phyloP scores from a whole-genome alignment of 2,113 vertebrate genomes.

The Phaetusa simplex region DNA sequence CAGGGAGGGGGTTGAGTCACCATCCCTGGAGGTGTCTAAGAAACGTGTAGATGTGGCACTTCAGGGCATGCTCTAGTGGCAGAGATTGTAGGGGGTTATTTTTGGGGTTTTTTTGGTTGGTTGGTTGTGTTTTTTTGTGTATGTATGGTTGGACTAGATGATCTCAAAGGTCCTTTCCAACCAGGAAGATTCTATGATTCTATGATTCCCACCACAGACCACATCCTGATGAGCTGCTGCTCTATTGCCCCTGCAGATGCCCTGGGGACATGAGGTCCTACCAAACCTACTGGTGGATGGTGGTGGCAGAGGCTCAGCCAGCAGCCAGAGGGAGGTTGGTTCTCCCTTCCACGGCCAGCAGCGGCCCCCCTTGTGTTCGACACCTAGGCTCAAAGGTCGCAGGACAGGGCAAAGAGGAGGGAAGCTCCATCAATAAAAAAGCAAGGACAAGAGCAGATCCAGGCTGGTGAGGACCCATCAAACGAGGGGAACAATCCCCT shows the following conservation, averaged over 20 bases:
- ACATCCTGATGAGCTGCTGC: not conserved
- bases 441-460: not conserved
- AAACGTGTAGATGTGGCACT: too few species aligned
- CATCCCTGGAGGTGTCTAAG: too few species aligned
- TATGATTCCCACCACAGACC: not conserved
- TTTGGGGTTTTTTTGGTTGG: too few species aligned
- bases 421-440: not conserved
- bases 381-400: accelerated
- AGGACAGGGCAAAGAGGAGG: accelerated
- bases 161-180: too few species aligned
- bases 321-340: accelerated
- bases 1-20: too few species aligned
- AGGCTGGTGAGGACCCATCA: not conserved
- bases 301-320: not conserved
- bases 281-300: not conserved
- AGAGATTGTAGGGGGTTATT: too few species aligned
- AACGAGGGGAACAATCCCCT: not conserved
- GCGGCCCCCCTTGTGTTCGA: not conserved
- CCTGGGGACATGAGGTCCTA: not conserved
- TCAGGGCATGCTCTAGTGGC: too few species aligned
- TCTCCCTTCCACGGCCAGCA: not conserved
- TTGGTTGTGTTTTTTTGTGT: too few species aligned
- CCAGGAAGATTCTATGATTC: too few species aligned
- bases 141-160: too few species aligned
- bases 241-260: not conserved